Conservation (phyloP, 2,797 vertebrate species). For the Neosilurus hyrtlii region DNA sequence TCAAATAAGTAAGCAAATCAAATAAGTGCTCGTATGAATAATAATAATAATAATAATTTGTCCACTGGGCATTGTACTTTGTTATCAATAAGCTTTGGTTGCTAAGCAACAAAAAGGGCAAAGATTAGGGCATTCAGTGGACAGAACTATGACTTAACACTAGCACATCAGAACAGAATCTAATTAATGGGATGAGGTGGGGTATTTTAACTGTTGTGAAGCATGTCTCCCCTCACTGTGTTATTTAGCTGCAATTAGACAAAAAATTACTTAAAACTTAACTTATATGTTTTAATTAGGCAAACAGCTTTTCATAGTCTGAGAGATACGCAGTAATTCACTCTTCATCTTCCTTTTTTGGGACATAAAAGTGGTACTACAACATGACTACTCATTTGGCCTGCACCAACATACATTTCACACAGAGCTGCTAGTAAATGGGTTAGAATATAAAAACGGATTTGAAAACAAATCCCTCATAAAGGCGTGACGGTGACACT, state of each 20-base stretch:
- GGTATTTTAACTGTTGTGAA: constrained; percentile 5
- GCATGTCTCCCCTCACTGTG: background rate
- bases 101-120: background rate
- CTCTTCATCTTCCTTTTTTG: background rate
- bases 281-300: constrained; percentile 15
- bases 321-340: constrained; percentile 27
- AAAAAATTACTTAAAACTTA: background rate
- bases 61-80: background rate
- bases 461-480: constrained; percentile 32
- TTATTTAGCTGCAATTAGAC: background rate
- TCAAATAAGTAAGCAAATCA: background rate
- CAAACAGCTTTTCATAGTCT: constrained; percentile 22
- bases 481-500: constrained; percentile 17
- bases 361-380: background rate
- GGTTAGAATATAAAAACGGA: background rate
- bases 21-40: background rate
- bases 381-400: background rate
- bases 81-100: constrained; percentile 1
- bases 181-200: background rate
- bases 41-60: background rate
- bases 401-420: constrained; percentile 5
- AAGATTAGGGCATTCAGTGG: background rate
- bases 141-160: background rate
- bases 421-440: background rate
- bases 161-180: background rate